Evolutionary conservation across 2,888 invertebrate genomes (phyloP), one percentile per base, ranked within the genome.

Genomic region (Lacanobia oleracea): DNA sequence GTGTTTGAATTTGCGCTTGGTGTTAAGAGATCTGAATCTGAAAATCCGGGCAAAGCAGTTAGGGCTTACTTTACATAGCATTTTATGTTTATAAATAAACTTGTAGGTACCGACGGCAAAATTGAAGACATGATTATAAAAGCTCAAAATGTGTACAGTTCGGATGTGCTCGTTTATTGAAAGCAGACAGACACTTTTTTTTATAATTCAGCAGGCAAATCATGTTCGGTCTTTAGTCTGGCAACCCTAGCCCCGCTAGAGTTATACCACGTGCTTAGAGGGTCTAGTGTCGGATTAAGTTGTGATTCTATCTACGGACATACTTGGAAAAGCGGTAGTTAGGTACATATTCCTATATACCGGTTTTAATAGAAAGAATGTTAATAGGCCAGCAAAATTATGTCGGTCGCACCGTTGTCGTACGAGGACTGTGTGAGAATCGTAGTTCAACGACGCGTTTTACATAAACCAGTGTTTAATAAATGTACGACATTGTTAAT

Each of bases 331-430:
- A 68, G 72, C 61, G 57, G 54, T 71, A 56, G 75, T 79, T 65
- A 65, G 62, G 48, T 66, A 64, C 40, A 57, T 83, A 80, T 83
- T 79, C 74, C 77, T 73, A 79, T 81, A 83, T 85, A 89, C 89
- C 82, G 86, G 88, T 89, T 90, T 87, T 86, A 72, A 86, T 84
- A 77, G 70, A 89, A 91, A 91, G 79, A 91, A 91, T 91, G 88
- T 88, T 89, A 90, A 91, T 90, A 86, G 88, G 84, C 77, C 85
- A 82, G 73, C 86, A 85, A 88, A 89, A 89, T 88, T 76, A 91
- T 89, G 86, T 91, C 87, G 88, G 89, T 79, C 89, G 82, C 74
- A 81, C 87, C 86, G 88, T 88, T 88, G 85, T 80, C 79, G 87
- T 79, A 89, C 90, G 88, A 87, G 88, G 77, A 84, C 70, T 82